Conservation (phyloP, 2,797 vertebrate genomes). For the Poeciliopsis infans region DNA sequence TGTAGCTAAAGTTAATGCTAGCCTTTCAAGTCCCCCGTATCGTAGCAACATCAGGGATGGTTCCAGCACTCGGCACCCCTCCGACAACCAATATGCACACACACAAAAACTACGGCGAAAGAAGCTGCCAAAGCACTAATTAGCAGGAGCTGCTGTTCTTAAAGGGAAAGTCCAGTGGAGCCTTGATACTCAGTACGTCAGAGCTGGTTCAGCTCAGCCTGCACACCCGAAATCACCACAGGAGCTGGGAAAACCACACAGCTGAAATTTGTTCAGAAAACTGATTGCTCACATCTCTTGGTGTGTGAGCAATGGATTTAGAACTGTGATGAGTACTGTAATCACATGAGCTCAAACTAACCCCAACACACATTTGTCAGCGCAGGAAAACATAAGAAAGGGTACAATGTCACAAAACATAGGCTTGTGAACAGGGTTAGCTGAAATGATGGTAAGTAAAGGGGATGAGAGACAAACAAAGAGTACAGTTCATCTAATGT, state of each 20-base stretch:
- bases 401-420: conserved; percentile 14
- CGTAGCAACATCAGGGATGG: conserved; percentile 67
- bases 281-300: conserved; percentile 2
- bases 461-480: conserved; percentile 1
- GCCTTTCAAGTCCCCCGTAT: conserved; percentile 53
- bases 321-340: conserved; percentile 3
- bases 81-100: conserved; percentile 22
- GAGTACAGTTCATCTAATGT: conserved; percentile 32
- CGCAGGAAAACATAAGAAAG: conserved; percentile 5
- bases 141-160: conserved; percentile 33
- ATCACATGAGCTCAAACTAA: conserved; percentile 25
- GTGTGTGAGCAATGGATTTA: not conserved
- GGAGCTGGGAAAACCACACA: not conserved
- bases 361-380: conserved; percentile 15
- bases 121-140: conserved; percentile 51
- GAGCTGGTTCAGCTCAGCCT: conserved; percentile 12
- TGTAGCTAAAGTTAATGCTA: conserved; percentile 55
- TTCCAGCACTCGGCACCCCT: conserved; percentile 45
- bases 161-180: conserved; percentile 22
- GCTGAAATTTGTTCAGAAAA: conserved; percentile 11
- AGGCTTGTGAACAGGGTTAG: conserved; percentile 22
- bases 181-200: conserved; percentile 9
- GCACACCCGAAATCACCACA: conserved; percentile 12
- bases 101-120: conserved; percentile 25
- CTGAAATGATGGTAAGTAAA: not conserved